Conservation (phyloP, 2,113 vertebrate species). For the Ellobius talpinus region DNA sequence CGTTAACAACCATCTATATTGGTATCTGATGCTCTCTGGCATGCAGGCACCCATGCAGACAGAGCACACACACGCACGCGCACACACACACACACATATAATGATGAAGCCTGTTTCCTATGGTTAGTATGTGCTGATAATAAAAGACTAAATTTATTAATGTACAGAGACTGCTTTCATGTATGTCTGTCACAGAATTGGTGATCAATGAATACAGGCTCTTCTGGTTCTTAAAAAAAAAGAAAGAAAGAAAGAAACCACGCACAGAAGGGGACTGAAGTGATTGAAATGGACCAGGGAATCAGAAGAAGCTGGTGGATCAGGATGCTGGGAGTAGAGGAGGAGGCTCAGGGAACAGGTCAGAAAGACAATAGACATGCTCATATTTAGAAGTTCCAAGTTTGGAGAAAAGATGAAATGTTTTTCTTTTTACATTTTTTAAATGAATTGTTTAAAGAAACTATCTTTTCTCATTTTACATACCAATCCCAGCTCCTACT, state of each 20-base stretch:
- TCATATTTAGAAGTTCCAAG: not conserved
- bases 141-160: not conserved
- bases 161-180: not conserved
- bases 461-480: no score
- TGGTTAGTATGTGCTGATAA: not conserved
- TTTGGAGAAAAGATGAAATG: slow-evolving; percentile 20
- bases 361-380: not conserved
- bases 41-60: no score
- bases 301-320: not conserved
- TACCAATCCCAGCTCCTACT: no score
- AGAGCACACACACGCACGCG: no score
- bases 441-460: no score
- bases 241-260: not conserved
- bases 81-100: no score
- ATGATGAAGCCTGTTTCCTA: not conserved
- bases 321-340: not conserved
- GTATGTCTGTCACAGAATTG: not conserved
- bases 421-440: no score
- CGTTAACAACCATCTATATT: no score
- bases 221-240: not conserved
- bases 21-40: no score
- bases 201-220: not conserved
- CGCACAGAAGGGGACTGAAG: not conserved
- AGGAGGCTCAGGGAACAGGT: not conserved
- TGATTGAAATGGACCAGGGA: not conserved